Base-by-base conservation (phyloP, 2,113 vertebrate genomes). In the Austrofundulus limnaeus region DNA sequence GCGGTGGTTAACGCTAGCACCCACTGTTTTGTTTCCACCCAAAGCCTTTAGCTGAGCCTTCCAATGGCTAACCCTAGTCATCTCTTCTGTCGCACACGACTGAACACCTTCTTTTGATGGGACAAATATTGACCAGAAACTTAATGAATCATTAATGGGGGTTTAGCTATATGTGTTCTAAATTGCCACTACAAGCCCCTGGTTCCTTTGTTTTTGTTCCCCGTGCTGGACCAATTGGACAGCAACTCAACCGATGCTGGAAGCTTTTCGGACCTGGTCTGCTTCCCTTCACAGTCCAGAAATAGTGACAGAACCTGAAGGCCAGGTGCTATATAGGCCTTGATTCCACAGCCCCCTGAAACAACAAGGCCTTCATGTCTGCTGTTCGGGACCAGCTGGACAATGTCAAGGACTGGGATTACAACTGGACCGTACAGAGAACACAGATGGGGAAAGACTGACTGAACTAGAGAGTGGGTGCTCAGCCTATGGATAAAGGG, bases 101-200 rank as follows among this genome's bases (percentile, higher is more conserved):
- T 82, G 71, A 82, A 77, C 68, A 54, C 21, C 65, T 72, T 50
- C 66, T 67, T 80, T 83, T 80, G 72, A 66, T 72, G 84, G 81
- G 82, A 85, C 66, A 85, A 85, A 89, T 70, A 84, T 82, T 85
- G 79, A 87, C 81, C 74, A 82, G 70, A 72, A 79, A 72, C 63
- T 72, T 66, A 77, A 83, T 86, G 74, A 88, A 86, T 88, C 77
- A 83, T 87, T 87, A 59, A 77, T 52, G 77, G 80, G n/a, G 80
- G 85, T 82, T 83, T 83, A 80, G 72, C 67, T 78, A 71, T 73
- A 82, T 69, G 63, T 62, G 52, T 56, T 62, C 79, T 81, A 65
- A 79, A 78, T 84, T 84, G 78, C 81, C 85, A 85, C 85, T 80
- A 79, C 70, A 78, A 65, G 56, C 66, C 67, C 63, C 28, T 64